These are phyloP conservation scores for Corythoichthys haematopterus DNA, from an alignment of 2,113 vertebrate genomes.

Conservation along the genomic window DNA sequence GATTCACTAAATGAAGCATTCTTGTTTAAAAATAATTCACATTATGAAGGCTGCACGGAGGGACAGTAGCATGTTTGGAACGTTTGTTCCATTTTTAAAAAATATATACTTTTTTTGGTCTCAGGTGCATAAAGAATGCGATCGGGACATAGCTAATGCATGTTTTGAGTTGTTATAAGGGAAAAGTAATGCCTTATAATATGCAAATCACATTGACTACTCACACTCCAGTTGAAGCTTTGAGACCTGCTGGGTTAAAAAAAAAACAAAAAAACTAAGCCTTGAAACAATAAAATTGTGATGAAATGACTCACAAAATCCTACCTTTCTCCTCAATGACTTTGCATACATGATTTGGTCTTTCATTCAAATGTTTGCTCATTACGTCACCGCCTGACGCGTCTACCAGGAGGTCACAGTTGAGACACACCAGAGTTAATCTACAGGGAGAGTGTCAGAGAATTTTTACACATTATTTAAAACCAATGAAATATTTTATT, in stretches of 20 bases:
- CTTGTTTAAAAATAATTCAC: too few relatives aligned
- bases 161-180: too few relatives aligned
- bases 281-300: not conserved
- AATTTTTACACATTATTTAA: not conserved
- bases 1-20: too few relatives aligned
- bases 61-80: too few relatives aligned
- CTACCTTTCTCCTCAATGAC: conserved; percentile 83
- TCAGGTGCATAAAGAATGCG: too few relatives aligned
- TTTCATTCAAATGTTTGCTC: conserved; percentile 84
- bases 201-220: conserved; percentile 40
- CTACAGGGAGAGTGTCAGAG: conserved; percentile 52
- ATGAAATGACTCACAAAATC: not conserved
- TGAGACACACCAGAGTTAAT: conserved; percentile 85
- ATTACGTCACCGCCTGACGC: conserved; percentile 82
- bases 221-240: conserved; percentile 53
- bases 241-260: conserved; percentile 47
- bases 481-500: not conserved
- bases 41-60: too few relatives aligned
- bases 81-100: too few relatives aligned
- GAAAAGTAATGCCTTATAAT: not conserved
- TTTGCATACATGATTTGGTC: conserved; percentile 81
- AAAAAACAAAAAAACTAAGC: conserved; percentile 32
- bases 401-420: conserved; percentile 84
- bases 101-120: too few relatives aligned
- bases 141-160: too few relatives aligned